Percentiles rank a stretch among this genome's conserved stretches.
Evolutionary conservation across 2,113 vertebrate genomes (phyloP).

Genomic region (Sander vitreus): DNA sequence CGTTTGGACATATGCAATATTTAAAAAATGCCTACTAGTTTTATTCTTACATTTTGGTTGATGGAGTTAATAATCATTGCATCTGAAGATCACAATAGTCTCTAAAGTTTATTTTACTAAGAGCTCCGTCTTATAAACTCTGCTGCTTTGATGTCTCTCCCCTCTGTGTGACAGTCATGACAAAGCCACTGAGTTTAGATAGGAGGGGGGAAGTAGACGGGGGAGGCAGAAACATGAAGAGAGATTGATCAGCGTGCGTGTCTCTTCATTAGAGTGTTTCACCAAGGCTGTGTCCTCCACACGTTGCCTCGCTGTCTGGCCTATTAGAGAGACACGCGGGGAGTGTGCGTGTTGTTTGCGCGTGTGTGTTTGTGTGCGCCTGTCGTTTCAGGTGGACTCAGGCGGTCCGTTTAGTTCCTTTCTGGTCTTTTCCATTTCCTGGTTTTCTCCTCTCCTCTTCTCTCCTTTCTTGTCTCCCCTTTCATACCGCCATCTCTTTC

Average conservation of each 20-base stretch:
- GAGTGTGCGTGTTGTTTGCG: slow-evolving; percentile 47
- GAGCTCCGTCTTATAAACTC: slow-evolving; percentile 26
- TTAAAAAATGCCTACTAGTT: background rate
- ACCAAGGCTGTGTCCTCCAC: slow-evolving; percentile 75
- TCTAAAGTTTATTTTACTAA: slow-evolving; percentile 35
- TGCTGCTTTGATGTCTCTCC: slow-evolving; percentile 46
- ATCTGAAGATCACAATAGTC: background rate
- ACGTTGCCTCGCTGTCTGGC: slow-evolving; percentile 72
- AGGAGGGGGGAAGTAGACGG: background rate
- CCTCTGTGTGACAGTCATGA: slow-evolving; percentile 47
- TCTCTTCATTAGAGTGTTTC: slow-evolving; percentile 82
- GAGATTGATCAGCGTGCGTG: slow-evolving; percentile 65
- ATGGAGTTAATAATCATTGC: background rate
- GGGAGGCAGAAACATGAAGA: slow-evolving; percentile 57
- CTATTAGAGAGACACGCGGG: slow-evolving; percentile 73
- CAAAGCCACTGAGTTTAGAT: slow-evolving; percentile 39
- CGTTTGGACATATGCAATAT: background rate
- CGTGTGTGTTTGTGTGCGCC: slow-evolving; percentile 31
- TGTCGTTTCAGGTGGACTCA: slow-evolving; percentile 70
- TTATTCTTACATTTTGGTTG: background rate
- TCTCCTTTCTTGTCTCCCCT: slow-evolving; percentile 28
- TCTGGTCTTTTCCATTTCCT: slow-evolving; percentile 51
- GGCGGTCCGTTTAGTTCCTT: slow-evolving; percentile 61
- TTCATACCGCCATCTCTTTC: slow-evolving; percentile 52
- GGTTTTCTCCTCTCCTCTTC: slow-evolving; percentile 15